phyloP scores from a whole-genome alignment of 2,797 vertebrate genomes.

The Spea hammondii region DNA sequence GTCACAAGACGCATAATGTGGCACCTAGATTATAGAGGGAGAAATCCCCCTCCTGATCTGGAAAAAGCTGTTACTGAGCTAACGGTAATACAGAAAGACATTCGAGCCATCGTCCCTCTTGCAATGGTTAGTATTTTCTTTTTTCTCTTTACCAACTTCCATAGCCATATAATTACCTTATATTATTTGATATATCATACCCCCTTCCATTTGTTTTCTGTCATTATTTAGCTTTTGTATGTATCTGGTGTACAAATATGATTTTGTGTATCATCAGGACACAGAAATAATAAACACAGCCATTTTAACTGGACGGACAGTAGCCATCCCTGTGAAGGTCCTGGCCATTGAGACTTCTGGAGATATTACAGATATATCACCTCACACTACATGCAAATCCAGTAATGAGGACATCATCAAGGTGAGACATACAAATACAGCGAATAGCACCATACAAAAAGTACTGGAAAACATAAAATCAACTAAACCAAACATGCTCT shows the following conservation, averaged over 20 bases:
- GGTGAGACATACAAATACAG: conserved; percentile 65
- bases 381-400: conserved; percentile 88
- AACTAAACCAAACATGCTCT: too few species aligned
- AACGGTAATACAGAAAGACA: conserved; percentile 93
- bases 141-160: neutral
- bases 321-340: conserved; percentile 96
- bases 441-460: too few species aligned
- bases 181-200: neutral
- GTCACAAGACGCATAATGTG: conserved; percentile 97
- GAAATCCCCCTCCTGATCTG: conserved; percentile 80
- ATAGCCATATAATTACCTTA: neutral
- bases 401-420: conserved; percentile 96
- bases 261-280: conserved; percentile 69
- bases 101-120: conserved; percentile 91
- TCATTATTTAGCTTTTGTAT: neutral
- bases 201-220: neutral
- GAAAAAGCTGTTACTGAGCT: conserved; percentile 95
- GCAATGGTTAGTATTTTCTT: conserved; percentile 84
- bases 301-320: conserved; percentile 90
- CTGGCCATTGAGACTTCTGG: conserved; percentile 93
- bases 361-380: conserved; percentile 79
- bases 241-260: neutral
- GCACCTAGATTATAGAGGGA: conserved; percentile 93
- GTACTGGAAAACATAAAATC: too few species aligned
- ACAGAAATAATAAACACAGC: conserved; percentile 98